A percentile compares a stretch with the other conserved stretches of the same genome.
These are phyloP conservation scores for Motacilla alba DNA, from an alignment of 2,113 vertebrate genomes.

Conservation along the genomic window DNA sequence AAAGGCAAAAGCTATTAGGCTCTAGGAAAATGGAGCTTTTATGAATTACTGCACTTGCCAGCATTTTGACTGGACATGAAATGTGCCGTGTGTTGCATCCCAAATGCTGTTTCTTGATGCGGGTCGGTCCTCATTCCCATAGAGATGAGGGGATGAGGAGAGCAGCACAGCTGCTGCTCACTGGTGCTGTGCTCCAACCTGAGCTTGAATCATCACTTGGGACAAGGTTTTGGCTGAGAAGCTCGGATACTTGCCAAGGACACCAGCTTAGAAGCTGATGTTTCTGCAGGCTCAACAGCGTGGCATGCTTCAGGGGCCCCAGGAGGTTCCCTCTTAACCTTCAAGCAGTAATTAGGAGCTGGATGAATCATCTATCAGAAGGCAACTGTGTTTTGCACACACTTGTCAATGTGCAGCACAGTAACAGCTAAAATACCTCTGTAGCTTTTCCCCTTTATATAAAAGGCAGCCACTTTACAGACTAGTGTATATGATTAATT, in stretches of 20 bases:
- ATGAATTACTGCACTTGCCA: neutral
- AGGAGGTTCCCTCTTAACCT: constrained; percentile 31
- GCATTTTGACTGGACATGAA: neutral
- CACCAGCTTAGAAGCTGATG: neutral
- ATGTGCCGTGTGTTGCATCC: neutral
- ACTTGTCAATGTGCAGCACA: constrained; percentile 13
- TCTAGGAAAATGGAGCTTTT: neutral
- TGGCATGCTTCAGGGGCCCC: neutral
- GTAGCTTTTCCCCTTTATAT: constrained; percentile 24
- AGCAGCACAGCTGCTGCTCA: neutral
- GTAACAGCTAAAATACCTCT: neutral
- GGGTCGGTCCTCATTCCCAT: fast-evolving
- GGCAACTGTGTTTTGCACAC: constrained; percentile 19
- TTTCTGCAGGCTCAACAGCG: neutral
- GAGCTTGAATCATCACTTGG: neutral
- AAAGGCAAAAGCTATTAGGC: neutral
- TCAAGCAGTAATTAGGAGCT: neutral
- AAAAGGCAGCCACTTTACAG: constrained; percentile 40
- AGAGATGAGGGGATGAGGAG: neutral
- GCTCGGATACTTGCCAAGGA: neutral
- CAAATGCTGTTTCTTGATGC: neutral
- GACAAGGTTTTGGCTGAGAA: neutral
- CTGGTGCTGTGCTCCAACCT: neutral
- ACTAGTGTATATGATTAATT: constrained; percentile 41
- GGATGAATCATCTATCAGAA: neutral